phyloP scores from a whole-genome alignment of 2,797 vertebrate species.

The Triplophysa bombifrons region DNA sequence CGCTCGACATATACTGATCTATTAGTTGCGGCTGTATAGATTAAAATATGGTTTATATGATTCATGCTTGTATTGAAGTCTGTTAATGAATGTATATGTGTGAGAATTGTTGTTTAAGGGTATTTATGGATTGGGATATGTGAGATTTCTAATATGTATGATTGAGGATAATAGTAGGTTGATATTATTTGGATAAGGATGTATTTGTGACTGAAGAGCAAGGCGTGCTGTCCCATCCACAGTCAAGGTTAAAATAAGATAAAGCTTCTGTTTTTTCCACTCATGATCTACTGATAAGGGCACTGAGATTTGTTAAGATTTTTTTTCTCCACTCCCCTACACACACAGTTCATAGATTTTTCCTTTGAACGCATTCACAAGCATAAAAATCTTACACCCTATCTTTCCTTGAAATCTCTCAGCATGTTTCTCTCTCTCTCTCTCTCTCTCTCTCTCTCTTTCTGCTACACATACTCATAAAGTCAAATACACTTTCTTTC shows the following conservation, averaged over 20 bases:
- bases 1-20: too few species aligned
- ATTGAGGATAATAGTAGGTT: not conserved
- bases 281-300: slow-evolving; percentile 65
- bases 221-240: not conserved
- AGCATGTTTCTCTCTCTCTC: not conserved
- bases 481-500: too few species aligned
- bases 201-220: too few species aligned
- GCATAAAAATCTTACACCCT: slow-evolving; percentile 11
- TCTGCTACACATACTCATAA: not conserved
- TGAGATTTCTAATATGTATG: not conserved
- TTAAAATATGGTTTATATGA: too few species aligned
- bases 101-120: not conserved
- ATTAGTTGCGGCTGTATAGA: too few species aligned
- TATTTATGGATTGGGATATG: not conserved
- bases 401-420: not conserved
- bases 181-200: not conserved
- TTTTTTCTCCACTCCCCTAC: not conserved
- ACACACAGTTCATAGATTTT: not conserved
- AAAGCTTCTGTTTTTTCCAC: slow-evolving; percentile 58
- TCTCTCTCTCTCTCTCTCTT: not conserved
- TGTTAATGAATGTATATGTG: not conserved
- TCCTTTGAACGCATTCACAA: slow-evolving; percentile 27
- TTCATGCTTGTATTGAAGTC: not conserved
- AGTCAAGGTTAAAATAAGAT: slow-evolving; percentile 59
- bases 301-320: slow-evolving; percentile 68